phyloP scores from a whole-genome alignment of 2,888 invertebrate species.

The Leptogaster cylindrica region DNA sequence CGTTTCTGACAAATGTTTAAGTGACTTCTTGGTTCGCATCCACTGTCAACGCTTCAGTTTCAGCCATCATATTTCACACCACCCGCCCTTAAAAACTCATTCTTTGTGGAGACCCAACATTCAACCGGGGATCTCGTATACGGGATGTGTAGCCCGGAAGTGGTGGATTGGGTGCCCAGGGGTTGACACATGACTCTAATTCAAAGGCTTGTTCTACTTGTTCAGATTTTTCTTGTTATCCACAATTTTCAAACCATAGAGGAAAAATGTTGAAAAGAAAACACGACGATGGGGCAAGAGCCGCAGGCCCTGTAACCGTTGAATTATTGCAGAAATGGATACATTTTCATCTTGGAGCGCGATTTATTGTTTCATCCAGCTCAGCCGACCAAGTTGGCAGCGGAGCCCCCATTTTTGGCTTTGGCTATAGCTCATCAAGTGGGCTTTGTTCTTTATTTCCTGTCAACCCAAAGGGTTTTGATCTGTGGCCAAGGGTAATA shows the following conservation, averaged over 20 bases:
- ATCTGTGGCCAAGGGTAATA: neutral
- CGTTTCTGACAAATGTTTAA: conserved; percentile 55
- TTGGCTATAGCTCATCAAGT: neutral
- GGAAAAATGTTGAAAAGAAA: conserved; percentile 15
- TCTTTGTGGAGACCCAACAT: conserved; percentile 28
- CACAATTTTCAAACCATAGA: neutral
- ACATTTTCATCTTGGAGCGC: neutral
- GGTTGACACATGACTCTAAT: conserved; percentile 36
- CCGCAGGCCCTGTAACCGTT: neutral
- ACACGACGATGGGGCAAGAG: neutral
- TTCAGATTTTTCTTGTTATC: conserved; percentile 38
- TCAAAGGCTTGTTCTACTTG: conserved; percentile 25
- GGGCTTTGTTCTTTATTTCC: neutral
- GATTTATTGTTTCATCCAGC: conserved; percentile 26
- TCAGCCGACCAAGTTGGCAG: neutral
- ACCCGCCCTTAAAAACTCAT: conserved; percentile 34
- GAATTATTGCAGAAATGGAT: conserved; percentile 4
- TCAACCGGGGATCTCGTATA: conserved; percentile 34
- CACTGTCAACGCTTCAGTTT: conserved; percentile 29
- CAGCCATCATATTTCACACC: conserved; percentile 41
- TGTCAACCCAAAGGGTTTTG: neutral
- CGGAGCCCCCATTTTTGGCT: conserved; percentile 1
- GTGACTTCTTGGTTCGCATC: conserved; percentile 47
- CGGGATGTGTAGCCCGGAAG: conserved; percentile 33
- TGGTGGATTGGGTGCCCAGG: conserved; percentile 7